Percentiles rank a stretch among this genome's conserved stretches.
Evolutionary conservation across 2,797 vertebrate genomes (phyloP).

Genomic region (Rhynchonycteris naso): DNA sequence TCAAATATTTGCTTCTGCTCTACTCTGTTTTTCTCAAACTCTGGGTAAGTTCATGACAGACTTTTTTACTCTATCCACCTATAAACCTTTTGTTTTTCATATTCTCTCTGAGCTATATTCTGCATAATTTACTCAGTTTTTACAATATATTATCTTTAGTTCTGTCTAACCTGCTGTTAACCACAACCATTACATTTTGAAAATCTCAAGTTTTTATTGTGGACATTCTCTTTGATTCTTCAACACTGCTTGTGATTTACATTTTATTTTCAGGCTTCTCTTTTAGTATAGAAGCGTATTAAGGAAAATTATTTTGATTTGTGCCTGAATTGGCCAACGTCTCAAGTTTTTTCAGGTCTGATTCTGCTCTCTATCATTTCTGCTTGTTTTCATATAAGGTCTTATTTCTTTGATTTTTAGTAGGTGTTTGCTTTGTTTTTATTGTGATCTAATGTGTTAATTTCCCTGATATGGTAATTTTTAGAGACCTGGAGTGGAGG

Average conservation of each 20-base stretch:
- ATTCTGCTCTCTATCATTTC: neutral
- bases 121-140: neutral
- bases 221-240: neutral
- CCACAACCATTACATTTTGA: neutral
- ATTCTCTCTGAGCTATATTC: neutral
- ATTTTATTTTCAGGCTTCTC: neutral
- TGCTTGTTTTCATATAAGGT: neutral
- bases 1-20: neutral
- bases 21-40: neutral
- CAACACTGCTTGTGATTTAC: neutral
- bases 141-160: neutral
- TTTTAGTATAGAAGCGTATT: neutral
- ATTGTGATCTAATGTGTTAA: too few relatives aligned
- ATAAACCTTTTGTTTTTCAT: neutral
- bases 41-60: neutral
- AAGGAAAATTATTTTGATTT: constrained; percentile 19
- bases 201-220: neutral
- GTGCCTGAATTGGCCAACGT: neutral
- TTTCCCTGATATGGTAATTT: neutral
- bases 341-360: neutral
- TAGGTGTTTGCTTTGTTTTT: too few relatives aligned
- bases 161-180: neutral
- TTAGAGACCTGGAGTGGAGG: neutral
- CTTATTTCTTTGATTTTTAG: neutral
- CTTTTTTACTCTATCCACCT: neutral